Evolutionary conservation across 2,888 invertebrate genomes (phyloP).

Genomic region (Pardosa pseudoannulata): DNA sequence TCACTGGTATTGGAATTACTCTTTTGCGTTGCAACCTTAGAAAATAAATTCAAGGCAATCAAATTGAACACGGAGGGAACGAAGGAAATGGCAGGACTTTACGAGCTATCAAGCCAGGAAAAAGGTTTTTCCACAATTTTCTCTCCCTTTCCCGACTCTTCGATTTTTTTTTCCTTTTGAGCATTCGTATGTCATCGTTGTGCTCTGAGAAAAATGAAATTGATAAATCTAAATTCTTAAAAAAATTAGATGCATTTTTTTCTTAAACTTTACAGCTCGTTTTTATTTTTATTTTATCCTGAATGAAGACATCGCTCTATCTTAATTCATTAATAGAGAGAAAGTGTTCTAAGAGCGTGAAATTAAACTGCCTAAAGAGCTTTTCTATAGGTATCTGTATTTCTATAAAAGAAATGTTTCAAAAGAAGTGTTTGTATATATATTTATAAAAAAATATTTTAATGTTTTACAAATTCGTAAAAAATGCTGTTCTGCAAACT

Average conservation of each 20-base stretch:
- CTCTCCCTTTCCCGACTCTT: not conserved
- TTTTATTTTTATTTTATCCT: not conserved
- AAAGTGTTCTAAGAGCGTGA: too few relatives aligned
- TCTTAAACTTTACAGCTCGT: slow-evolving; percentile 26
- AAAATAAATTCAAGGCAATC: slow-evolving; percentile 68
- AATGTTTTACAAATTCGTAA: too few relatives aligned
- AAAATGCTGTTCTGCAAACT: too few relatives aligned
- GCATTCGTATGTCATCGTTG: slow-evolving; percentile 58
- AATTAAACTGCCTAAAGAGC: too few relatives aligned
- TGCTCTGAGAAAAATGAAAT: slow-evolving; percentile 50
- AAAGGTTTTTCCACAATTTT: slow-evolving; percentile 28
- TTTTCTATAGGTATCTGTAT: too few relatives aligned
- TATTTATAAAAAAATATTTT: too few relatives aligned
- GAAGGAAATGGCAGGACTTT: slow-evolving; percentile 60
- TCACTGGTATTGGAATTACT: slow-evolving; percentile 66
- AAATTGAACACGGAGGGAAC: slow-evolving; percentile 62
- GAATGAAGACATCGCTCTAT: too few relatives aligned
- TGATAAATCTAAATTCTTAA: slow-evolving; percentile 54
- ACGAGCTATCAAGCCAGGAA: slow-evolving; percentile 62
- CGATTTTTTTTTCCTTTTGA: slow-evolving; percentile 21
- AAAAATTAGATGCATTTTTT: slow-evolving; percentile 38
- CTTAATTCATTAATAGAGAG: too few relatives aligned
- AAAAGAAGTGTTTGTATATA: too few relatives aligned
- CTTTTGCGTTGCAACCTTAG: slow-evolving; percentile 46
- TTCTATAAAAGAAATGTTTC: too few relatives aligned